Evolutionary conservation across 1,140 invertebrate genomes (phyloP).

Genomic region (Ceratosolen solmsi): DNA sequence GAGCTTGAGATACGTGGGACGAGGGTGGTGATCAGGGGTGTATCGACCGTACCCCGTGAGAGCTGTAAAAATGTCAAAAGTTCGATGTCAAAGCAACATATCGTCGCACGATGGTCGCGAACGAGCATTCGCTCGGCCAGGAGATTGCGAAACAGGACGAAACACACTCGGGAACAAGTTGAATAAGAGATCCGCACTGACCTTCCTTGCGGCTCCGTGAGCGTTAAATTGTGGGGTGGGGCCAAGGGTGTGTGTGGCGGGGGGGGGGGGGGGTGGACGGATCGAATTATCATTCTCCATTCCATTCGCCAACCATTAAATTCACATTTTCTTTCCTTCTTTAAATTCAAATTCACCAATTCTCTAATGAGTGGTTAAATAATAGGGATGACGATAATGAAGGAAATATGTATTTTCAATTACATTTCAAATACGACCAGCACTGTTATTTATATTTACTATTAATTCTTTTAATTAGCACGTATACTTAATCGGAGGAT

Average conservation of each 20-base stretch:
- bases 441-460: no score
- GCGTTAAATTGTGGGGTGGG: no score
- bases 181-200: constrained; percentile 8
- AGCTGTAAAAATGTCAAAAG: constrained; percentile 46
- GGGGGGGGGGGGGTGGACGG: not conserved
- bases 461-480: no score
- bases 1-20: not conserved
- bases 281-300: constrained; percentile 25
- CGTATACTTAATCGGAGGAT: no score
- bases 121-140: not conserved
- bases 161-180: constrained; percentile 5
- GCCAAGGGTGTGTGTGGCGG: not conserved
- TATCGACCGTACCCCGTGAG: constrained; percentile 12
- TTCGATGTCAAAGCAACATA: constrained; percentile 18
- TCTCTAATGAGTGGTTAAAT: no score
- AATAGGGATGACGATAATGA: no score
- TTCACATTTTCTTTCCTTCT: constrained; percentile 9
- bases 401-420: no score
- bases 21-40: not conserved
- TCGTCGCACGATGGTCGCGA: constrained; percentile 7
- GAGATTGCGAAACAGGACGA: constrained; percentile 22
- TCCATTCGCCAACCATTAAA: not conserved
- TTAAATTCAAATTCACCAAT: not conserved
- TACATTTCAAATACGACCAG: no score
- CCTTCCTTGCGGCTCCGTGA: no score